phyloP scores from a whole-genome alignment of 1,140 invertebrate species.

The Lepidurus couesii region DNA sequence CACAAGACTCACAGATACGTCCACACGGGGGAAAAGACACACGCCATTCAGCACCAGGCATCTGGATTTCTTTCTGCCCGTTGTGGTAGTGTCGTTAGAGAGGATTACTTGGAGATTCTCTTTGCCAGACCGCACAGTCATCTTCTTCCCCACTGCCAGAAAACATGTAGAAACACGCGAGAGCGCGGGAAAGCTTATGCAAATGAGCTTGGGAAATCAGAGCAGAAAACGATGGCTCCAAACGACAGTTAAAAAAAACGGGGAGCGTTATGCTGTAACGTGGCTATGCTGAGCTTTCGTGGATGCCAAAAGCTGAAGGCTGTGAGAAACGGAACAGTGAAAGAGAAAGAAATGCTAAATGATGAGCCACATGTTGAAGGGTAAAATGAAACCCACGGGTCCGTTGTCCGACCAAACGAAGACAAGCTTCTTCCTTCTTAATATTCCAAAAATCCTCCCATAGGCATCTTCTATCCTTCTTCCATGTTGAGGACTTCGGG shows the following conservation, averaged over 20 bases:
- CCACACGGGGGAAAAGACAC: neutral
- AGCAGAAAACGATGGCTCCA: neutral
- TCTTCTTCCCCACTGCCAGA: neutral
- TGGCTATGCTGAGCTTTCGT: neutral
- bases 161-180: neutral
- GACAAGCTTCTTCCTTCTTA: conserved; percentile 20
- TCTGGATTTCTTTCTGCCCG: neutral
- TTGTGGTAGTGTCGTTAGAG: conserved; percentile 9
- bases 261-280: neutral
- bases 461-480: neutral
- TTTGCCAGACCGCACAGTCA: neutral
- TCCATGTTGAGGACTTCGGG: neutral
- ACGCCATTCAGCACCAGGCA: neutral
- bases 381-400: conserved; percentile 64
- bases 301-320: neutral
- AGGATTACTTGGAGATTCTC: conserved; percentile 4
- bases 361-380: conserved; percentile 18
- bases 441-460: neutral
- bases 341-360: conserved; percentile 9
- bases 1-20: neutral
- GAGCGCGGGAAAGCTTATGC: neutral
- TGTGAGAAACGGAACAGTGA: neutral
- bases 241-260: neutral
- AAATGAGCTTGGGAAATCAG: neutral
- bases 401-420: conserved; percentile 56